phyloP scores from a whole-genome alignment of 2,888 invertebrate genomes.

The Hemistola chrysoprasaria region DNA sequence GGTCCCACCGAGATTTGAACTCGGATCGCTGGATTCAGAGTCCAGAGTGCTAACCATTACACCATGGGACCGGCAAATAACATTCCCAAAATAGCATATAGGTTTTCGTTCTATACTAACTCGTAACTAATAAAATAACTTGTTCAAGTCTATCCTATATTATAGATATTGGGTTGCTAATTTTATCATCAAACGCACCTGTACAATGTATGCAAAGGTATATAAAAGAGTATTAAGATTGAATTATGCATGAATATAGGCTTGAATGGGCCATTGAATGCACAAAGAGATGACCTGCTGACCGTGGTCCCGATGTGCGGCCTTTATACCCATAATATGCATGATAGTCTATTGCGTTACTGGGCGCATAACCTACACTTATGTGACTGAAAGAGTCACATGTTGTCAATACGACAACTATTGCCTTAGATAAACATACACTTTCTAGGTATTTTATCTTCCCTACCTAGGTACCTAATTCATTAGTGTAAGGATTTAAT shows the following conservation, averaged over 20 bases:
- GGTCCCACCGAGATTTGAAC: constrained; percentile 91
- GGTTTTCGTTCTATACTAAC: neutral
- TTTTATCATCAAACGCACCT: constrained; percentile 1
- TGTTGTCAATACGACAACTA: too few species aligned
- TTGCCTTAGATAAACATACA: too few species aligned
- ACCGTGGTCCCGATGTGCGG: constrained; percentile 50
- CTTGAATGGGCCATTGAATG: constrained; percentile 26
- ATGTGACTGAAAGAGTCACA: too few species aligned
- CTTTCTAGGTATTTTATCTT: too few species aligned
- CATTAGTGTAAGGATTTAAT: too few species aligned
- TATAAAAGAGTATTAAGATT: too few species aligned
- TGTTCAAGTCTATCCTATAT: too few species aligned
- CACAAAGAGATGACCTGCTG: constrained; percentile 46
- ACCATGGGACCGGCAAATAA: constrained; percentile 83
- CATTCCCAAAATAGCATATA: constrained; percentile 18
- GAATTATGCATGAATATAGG: neutral
- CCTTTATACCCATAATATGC: constrained; percentile 10
- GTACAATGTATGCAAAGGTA: too few species aligned
- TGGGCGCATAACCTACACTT: constrained; percentile 1
- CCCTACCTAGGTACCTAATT: too few species aligned
- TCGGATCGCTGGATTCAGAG: constrained; percentile 91
- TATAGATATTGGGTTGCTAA: too few species aligned
- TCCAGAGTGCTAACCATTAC: constrained; percentile 91
- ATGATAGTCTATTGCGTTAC: constrained; percentile 23
- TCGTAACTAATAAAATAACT: too few species aligned